A percentile compares a stretch with the other conserved stretches of the same genome.
Conservation (phyloP, 2,113 vertebrate species). For the Paramisgurnus dabryanus region DNA sequence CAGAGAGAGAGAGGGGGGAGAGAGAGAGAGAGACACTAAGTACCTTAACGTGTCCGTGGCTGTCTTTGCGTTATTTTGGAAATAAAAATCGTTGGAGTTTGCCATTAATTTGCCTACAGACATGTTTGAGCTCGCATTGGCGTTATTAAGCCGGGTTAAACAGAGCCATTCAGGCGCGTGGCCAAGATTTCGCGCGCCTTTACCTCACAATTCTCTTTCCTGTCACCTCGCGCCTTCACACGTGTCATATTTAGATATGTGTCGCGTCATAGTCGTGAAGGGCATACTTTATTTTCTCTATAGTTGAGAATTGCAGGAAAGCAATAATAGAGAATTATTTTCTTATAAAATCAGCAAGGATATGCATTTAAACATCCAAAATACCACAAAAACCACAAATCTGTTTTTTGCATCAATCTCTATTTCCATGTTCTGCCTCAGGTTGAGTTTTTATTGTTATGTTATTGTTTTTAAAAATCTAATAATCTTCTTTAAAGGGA, state of each 20-base stretch:
- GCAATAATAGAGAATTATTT: background rate
- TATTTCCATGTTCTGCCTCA: constrained; percentile 1
- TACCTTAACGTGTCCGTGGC: too few relatives aligned
- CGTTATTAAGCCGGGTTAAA: constrained; percentile 22
- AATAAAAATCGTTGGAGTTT: constrained; percentile 2
- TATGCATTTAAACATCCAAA: background rate
- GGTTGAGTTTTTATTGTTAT: background rate
- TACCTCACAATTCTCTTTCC: constrained; percentile 1
- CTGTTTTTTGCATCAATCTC: constrained; percentile 1
- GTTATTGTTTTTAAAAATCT: background rate
- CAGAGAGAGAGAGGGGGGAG: too few relatives aligned
- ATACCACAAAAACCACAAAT: background rate
- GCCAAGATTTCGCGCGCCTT: constrained; percentile 13
- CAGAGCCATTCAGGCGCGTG: background rate
- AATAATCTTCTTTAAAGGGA: too few relatives aligned
- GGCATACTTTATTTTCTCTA: background rate
- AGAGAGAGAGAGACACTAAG: too few relatives aligned
- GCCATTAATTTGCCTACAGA: constrained; percentile 11
- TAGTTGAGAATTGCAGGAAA: background rate
- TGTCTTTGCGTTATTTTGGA: constrained; percentile 10
- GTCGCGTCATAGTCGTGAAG: constrained; percentile 7
- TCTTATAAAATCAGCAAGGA: background rate
- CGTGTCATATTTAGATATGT: constrained; percentile 8
- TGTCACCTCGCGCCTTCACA: background rate
- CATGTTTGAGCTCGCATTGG: constrained; percentile 14